phyloP scores from a whole-genome alignment of 2,797 vertebrate genomes.

The Buphagus erythrorhynchus region DNA sequence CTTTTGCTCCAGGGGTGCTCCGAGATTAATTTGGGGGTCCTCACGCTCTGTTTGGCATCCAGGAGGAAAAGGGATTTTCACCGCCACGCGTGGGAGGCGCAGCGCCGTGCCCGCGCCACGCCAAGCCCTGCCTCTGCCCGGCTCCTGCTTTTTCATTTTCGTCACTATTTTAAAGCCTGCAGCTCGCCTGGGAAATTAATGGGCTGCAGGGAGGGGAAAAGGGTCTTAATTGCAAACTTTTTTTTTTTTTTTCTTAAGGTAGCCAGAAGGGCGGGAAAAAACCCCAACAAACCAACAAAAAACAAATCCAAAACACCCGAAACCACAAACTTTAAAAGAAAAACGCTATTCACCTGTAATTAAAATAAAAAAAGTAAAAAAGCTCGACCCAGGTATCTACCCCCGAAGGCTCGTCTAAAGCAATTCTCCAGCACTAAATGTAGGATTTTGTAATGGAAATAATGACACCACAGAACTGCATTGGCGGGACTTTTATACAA shows the following conservation, averaged over 20 bases:
- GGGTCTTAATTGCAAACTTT: background rate
- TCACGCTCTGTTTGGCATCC: background rate
- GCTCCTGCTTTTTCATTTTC: background rate
- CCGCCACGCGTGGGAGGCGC: background rate
- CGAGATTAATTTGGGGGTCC: background rate
- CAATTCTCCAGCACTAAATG: background rate
- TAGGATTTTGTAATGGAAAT: background rate
- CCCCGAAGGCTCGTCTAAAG: background rate
- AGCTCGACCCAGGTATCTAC: background rate
- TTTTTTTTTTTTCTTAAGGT: background rate
- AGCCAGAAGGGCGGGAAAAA: background rate
- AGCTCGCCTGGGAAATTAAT: conserved; percentile 22
- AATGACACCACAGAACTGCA: background rate
- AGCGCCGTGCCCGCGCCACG: background rate
- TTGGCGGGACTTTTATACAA: background rate
- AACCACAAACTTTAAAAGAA: background rate
- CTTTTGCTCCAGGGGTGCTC: background rate
- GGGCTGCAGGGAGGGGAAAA: background rate
- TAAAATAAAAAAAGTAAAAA: background rate
- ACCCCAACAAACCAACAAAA: background rate
- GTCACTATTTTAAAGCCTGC: background rate
- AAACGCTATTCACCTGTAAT: background rate
- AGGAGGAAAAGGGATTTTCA: background rate
- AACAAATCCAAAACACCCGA: background rate
- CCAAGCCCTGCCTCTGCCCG: background rate